phyloP scores from a whole-genome alignment of 2,113 vertebrate genomes.

The Cairina moschata region DNA sequence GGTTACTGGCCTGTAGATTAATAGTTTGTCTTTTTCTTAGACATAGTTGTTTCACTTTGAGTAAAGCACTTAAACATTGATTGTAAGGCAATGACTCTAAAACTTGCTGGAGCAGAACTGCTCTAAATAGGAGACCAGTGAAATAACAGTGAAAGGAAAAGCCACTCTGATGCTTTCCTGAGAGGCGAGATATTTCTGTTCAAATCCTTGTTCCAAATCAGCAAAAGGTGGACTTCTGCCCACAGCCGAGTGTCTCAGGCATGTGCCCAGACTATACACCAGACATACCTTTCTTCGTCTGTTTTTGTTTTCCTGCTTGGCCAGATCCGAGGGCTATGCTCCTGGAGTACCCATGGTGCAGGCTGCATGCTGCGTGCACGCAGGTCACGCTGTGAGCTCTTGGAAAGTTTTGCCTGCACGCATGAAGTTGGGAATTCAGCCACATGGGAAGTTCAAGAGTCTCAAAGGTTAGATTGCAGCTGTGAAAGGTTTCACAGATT shows the following conservation, averaged over 20 bases:
- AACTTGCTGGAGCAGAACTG: not conserved
- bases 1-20: not conserved
- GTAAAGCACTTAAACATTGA: not conserved
- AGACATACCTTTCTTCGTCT: not conserved
- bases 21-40: not conserved
- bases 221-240: not conserved
- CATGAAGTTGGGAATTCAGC: accelerated
- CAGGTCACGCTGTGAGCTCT: not conserved
- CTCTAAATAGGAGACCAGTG: not conserved
- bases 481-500: not conserved
- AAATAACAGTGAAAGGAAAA: not conserved
- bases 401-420: not conserved
- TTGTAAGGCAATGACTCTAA: not conserved
- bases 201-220: not conserved
- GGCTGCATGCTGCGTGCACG: not conserved
- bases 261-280: not conserved
- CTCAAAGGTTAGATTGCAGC: not conserved
- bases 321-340: accelerated
- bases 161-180: not conserved
- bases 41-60: not conserved
- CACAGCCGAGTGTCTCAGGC: not conserved
- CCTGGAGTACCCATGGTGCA: not conserved
- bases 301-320: not conserved
- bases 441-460: not conserved
- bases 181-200: not conserved